Base-by-base conservation (phyloP, 2,888 invertebrate species). In the Cosmorhoe ocellata region DNA sequence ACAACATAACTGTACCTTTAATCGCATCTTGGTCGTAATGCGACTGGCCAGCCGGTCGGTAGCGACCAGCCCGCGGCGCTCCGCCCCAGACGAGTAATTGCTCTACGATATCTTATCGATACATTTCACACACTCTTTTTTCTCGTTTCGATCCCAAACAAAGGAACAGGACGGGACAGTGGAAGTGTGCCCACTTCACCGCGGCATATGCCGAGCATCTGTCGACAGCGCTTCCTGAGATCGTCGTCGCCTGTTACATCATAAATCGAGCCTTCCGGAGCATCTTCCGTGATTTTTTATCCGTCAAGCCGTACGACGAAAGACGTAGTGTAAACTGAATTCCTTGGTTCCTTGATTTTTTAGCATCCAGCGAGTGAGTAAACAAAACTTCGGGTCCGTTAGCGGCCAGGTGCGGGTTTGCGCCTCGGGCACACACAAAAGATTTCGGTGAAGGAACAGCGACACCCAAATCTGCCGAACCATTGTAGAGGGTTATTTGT, bases 201-300 rank as follows among this genome's bases (percentile, higher is more conserved):
- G 26, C 76, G 64, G 78, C 88, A 88, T 84, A 78, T 90, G 91
- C 79, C 72, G 61, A 73, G 77, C 85, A 82, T 90, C 91, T 90
- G 90, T 91, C 91, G 79, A 73, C 86, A 73, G 64, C 63, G 74
- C 80, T 81, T 88, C 89, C 89, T 84, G 84, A 77, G 69, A 69
- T 69, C 63, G 57, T 24, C 36, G 36, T 70, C 74, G 79, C 75
- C 74, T 79, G 83, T 81, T 81, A 77, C 76, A 81, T 85, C 87
- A 88, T 87, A 90, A 87, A 87, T 84, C 73, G 81, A 84, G 72
- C 81, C 86, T 89, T 87, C 85, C 89, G 88, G 83, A 72, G 74
- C 74, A 72, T 76, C 83, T 86, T 84, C 86, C 85, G 79, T 78
- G 78, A 79, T 81, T 89, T 88, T 89, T 89, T 84, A 81, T 66